Conservation (phyloP, 2,113 vertebrate genomes). For the Seriola dumerili region DNA sequence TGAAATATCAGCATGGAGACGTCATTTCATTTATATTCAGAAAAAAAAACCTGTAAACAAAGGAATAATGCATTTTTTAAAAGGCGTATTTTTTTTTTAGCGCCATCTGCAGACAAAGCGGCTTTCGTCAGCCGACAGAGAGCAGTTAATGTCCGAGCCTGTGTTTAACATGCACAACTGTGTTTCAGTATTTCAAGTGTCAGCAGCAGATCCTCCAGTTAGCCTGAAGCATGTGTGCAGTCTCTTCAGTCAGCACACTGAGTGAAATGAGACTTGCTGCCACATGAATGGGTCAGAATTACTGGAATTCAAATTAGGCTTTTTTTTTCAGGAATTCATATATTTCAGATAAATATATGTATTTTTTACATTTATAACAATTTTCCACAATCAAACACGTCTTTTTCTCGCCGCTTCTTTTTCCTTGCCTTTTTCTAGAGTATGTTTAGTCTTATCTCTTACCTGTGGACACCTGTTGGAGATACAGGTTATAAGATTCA, state of each 20-base stretch:
- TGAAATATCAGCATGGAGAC: not conserved
- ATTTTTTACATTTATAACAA: no score
- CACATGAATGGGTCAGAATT: constrained; percentile 4
- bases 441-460: not conserved
- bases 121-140: not conserved
- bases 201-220: constrained; percentile 21
- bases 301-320: not conserved
- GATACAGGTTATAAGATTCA: not conserved
- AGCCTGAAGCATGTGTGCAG: constrained; percentile 37
- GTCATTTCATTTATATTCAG: not conserved
- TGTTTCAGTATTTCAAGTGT: constrained; percentile 42
- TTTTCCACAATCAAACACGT: not conserved
- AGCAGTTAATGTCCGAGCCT: constrained; percentile 10
- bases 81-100: not conserved
- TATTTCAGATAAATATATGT: not conserved
- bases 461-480: constrained; percentile 17
- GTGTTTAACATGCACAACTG: constrained; percentile 49
- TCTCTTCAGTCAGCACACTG: constrained; percentile 7
- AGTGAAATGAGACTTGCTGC: constrained; percentile 14
- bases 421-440: not conserved
- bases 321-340: not conserved
- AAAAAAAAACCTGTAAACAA: not conserved
- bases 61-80: not conserved
- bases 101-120: not conserved
- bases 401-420: no score